Percentiles rank a stretch among this genome's conserved stretches.
Conservation (phyloP, 2,113 vertebrate species). For the Cnemophilus loriae region DNA sequence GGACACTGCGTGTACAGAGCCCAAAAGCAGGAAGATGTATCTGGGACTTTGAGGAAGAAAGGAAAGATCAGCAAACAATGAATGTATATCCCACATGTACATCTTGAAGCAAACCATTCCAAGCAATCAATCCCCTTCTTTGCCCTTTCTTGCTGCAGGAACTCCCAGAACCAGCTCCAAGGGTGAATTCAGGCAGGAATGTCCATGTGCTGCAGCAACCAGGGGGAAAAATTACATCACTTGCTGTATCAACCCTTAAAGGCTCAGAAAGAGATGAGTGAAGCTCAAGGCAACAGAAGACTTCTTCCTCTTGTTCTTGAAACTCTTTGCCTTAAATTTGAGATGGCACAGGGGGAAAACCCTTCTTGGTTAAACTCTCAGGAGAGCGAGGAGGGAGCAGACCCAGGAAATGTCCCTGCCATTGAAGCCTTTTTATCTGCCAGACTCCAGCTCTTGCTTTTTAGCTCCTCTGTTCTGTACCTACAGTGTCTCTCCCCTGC, state of each 20-base stretch:
- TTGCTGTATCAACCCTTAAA: not conserved
- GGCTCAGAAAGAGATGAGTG: not conserved
- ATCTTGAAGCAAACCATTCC: not conserved
- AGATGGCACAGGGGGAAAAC: not conserved
- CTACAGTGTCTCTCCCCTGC: not conserved
- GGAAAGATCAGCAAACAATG: not conserved
- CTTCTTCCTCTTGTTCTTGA: not conserved
- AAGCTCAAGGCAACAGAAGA: not conserved
- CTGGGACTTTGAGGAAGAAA: not conserved
- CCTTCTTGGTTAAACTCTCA: not conserved
- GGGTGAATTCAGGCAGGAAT: not conserved
- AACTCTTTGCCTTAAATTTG: not conserved
- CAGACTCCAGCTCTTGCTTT: not conserved
- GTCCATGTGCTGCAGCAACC: not conserved
- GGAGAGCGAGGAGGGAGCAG: not conserved
- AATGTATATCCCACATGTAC: not conserved
- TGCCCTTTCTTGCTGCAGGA: not conserved
- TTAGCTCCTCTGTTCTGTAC: not conserved
- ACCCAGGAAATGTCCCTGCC: not conserved
- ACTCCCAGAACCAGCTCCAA: not conserved
- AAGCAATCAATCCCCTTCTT: not conserved
- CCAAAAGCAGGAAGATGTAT: not conserved
- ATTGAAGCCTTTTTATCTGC: not conserved
- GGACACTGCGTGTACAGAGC: not conserved
- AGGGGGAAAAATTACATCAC: not conserved